These are phyloP conservation scores for Noctua pronuba DNA, from an alignment of 2,888 invertebrate species.

Conservation along the genomic window DNA sequence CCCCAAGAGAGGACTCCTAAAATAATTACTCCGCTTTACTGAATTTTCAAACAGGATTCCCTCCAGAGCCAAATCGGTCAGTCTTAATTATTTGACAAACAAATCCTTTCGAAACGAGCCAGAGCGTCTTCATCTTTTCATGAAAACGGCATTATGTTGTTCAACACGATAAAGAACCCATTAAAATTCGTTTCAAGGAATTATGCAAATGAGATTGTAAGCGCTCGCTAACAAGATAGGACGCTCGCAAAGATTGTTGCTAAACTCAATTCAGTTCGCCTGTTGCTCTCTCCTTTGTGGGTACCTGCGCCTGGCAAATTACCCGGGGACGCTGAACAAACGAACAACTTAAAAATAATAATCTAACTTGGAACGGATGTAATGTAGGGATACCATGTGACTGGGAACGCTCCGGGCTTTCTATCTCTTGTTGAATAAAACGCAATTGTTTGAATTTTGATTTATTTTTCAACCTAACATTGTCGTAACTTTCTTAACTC, in stretches of 20 bases:
- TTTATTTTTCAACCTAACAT: constrained; percentile 90
- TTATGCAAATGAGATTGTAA: constrained; percentile 87
- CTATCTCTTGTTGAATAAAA: constrained; percentile 74
- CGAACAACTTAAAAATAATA: constrained; percentile 62
- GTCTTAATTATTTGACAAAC: constrained; percentile 72
- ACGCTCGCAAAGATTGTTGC: constrained; percentile 83
- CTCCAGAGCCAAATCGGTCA: constrained; percentile 54
- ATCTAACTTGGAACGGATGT: constrained; percentile 46
- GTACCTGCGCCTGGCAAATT: constrained; percentile 64
- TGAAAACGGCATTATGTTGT: constrained; percentile 80
- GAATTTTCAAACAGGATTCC: constrained; percentile 50
- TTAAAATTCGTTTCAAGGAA: constrained; percentile 85
- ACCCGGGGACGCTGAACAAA: constrained; percentile 59
- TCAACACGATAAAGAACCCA: constrained; percentile 83
- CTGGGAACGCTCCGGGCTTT: constrained; percentile 14
- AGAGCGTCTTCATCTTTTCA: constrained; percentile 70
- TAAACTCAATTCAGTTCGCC: constrained; percentile 82
- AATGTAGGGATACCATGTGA: constrained; percentile 20
- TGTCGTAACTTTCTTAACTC: constrained; percentile 88
- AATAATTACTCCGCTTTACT: constrained; percentile 43
- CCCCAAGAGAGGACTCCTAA: constrained; percentile 6
- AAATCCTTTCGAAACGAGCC: constrained; percentile 70
- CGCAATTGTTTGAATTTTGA: constrained; percentile 80
- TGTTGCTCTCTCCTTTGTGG: constrained; percentile 77
- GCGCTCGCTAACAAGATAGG: constrained; percentile 82